Base-by-base conservation (phyloP, 2,797 vertebrate genomes). In the Pseudocheirus occidentalis region DNA sequence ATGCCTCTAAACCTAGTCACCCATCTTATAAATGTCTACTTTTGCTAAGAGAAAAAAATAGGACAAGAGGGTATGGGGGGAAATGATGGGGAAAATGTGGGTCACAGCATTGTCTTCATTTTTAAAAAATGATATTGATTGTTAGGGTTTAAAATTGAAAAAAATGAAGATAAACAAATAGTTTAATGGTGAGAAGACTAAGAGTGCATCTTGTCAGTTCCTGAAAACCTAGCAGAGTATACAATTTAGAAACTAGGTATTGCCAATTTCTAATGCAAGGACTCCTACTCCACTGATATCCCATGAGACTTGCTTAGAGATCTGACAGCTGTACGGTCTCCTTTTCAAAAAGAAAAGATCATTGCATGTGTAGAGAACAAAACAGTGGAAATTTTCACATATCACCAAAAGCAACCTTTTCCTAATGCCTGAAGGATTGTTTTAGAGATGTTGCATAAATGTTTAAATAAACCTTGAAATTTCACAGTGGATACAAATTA, bases 381-480 rank as follows among this genome's bases (percentile, higher is more conserved):
- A 73, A 73, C 18, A 73, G 21, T 40, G 27, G 21, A 94, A 59
- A 24, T 31, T 24, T 57, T 92, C 27, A 58, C 54, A 34, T 58
- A 57, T 92, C 87, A 12, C 1, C 50, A 95, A 1, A 21, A 34
- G 10, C n/a, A 81, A 81, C 6, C 66, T 24, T 62, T 93, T 57
- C 24, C 50, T n/a, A 40, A 18, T 24, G 1, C 4, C n/a, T 81
- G n/a, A 81, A 24, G 16, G 7, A 81, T 93, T 92, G 58, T 54
- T 0, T 2, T 11, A 58, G 21, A 95, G 5, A n/a, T 2, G 53
- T 34, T 52, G 24, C 0, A 10, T 90, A n/a, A n/a, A 46, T 5
- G 6, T 34, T 93, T 73, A 2, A 92, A 94, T 40, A 81, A 81
- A 59, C 27, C 92, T 14, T 58, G 31, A 10, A 0, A 0, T 28